These are phyloP conservation scores for Himantopus leucocephalus DNA, from an alignment of 2,113 vertebrate species.

Conservation along the genomic window DNA sequence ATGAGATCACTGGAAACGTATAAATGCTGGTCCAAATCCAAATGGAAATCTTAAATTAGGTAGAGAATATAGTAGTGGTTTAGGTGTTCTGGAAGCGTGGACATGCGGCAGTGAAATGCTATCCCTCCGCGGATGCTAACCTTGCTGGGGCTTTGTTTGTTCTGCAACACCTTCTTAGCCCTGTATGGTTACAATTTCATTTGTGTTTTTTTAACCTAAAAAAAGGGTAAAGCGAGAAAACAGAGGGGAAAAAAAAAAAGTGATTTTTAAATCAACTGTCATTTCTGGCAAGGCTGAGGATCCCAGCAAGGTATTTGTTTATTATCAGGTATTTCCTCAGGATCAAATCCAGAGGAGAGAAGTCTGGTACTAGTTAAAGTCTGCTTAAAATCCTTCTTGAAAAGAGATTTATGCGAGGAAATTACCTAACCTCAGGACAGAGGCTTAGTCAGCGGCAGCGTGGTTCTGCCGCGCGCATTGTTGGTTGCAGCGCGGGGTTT, in stretches of 20 bases:
- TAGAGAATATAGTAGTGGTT: neutral
- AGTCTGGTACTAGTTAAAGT: constrained; percentile 49
- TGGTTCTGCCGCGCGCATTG: neutral
- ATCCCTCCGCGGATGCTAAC: neutral
- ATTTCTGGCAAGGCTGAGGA: constrained; percentile 37
- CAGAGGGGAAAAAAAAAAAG: neutral
- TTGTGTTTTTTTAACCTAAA: neutral
- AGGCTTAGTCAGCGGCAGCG: constrained; percentile 46
- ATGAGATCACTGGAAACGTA: neutral
- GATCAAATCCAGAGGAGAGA: constrained; percentile 19
- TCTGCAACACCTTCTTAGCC: neutral
- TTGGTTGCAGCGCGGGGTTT: neutral
- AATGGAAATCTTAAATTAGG: neutral
- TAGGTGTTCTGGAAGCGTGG: neutral
- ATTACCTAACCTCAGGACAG: constrained; percentile 54
- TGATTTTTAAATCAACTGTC: constrained; percentile 45
- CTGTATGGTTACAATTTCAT: neutral
- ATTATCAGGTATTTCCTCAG: constrained; percentile 52
- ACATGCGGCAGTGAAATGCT: neutral
- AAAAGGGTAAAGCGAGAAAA: constrained; percentile 38
- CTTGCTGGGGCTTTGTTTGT: neutral
- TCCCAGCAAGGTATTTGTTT: constrained; percentile 63
- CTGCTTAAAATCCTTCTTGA: constrained; percentile 28
- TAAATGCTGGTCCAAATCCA: neutral
- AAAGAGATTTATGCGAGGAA: constrained; percentile 67